phyloP scores from a whole-genome alignment of 2,113 vertebrate species.

The Equus quagga region DNA sequence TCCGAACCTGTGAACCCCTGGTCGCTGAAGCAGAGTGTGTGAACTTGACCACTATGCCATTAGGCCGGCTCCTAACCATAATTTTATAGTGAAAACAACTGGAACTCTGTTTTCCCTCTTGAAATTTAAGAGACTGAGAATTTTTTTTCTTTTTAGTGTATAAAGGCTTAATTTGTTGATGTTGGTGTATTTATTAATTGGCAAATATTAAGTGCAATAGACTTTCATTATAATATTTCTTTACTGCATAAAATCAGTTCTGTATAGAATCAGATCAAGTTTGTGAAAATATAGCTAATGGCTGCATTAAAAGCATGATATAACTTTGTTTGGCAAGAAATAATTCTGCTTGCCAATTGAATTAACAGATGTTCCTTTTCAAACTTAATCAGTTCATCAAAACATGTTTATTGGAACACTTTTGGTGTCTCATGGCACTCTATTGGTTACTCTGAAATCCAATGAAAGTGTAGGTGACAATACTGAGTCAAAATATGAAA shows the following conservation, averaged over 20 bases:
- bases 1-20: too few species aligned
- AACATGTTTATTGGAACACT: background rate
- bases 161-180: constrained; percentile 1
- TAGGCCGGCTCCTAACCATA: background rate
- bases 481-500: background rate
- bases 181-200: background rate
- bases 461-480: background rate
- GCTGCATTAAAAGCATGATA: background rate
- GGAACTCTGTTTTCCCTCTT: background rate
- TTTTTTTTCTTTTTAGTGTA: background rate
- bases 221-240: background rate
- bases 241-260: constrained; percentile 3
- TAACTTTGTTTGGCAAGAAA: background rate
- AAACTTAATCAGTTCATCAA: constrained; percentile 35
- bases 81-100: background rate
- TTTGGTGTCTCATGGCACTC: background rate
- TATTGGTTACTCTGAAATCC: constrained; percentile 22
- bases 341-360: constrained; percentile 4
- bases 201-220: background rate
- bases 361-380: constrained; percentile 1
- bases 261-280: constrained; percentile 19
- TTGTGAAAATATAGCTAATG: background rate
- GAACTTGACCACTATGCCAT: too few species aligned
- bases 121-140: background rate
- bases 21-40: too few species aligned